Base-by-base conservation (phyloP, 2,888 invertebrate genomes). In the Scaptomyza polygonia region DNA sequence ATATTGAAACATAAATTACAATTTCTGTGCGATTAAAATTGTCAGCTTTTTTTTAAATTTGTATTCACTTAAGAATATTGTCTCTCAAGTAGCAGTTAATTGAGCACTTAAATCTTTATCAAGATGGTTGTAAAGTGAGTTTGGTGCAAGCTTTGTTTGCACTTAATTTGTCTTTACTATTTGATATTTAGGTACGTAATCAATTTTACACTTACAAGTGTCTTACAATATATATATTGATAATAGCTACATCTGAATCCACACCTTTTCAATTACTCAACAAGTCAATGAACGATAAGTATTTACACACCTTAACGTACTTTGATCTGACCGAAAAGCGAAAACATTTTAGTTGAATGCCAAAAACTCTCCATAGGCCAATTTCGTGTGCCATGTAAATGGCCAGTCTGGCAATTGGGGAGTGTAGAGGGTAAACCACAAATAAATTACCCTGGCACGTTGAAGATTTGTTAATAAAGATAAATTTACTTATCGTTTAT, bases 401-500 rank as follows among this genome's bases (percentile, higher is more conserved):
- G 72, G 48, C 57, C 67, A 67, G 53, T 61, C 57, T 32, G 54
- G 66, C 43, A 54, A 39, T 18, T 12, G 40, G 12, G 42, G 42
- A 25, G 27, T 14, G 36, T 34, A 16, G 49, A 49, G 62, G 58
- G 63, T 34, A 68, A 62, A 71, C 83, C 83, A 66, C 86, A 83
- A 79, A 85, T 82, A 83, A 80, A 83, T 85, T 80, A 78, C 73
- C 65, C 70, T 63, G 69, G 81, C 72, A 85, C 78, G 85, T 85
- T 83, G 70, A 85, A 83, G 83, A 83, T 79, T 85, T 83, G 85
- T 82, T 83, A 83, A 83, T 83, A 83, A 85, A 83, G 83, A 83
- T 83, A 83, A 83, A 83, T 83, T 83, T 85, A 85, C 83, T 83
- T 83, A 83, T 83, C 83, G 83, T 83, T 83, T 82, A 83, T 83